A percentile compares a stretch with the other conserved stretches of the same genome.
Evolutionary conservation across 2,113 vertebrate species (phyloP).

Genomic region (Tragelaphus imberbis): DNA sequence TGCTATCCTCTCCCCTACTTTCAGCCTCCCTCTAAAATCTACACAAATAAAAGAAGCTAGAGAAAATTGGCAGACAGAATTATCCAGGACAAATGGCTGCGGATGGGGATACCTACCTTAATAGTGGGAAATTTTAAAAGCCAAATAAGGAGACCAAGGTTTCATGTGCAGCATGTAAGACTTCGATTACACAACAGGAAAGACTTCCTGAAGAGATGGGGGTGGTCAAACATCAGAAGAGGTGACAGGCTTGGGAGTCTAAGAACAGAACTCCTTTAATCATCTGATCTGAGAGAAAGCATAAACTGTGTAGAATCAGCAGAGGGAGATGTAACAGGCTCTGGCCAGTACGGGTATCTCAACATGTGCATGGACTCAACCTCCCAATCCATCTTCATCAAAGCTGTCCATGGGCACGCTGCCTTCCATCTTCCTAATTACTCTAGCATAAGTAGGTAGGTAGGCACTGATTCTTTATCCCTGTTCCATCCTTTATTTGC

Average conservation of each 20-base stretch:
- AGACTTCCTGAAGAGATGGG: neutral
- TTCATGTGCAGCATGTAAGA: neutral
- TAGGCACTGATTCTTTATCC: neutral
- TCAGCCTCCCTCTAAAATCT: neutral
- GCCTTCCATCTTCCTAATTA: neutral
- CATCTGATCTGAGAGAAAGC: neutral
- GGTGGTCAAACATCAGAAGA: neutral
- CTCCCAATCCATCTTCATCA: neutral
- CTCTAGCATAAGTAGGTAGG: neutral
- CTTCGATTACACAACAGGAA: neutral
- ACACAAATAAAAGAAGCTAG: neutral
- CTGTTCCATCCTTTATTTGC: neutral
- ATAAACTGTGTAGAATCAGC: neutral
- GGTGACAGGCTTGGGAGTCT: neutral
- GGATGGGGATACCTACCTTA: neutral
- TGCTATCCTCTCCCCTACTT: neutral
- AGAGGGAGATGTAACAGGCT: neutral
- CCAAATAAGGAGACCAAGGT: neutral
- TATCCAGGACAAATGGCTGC: neutral
- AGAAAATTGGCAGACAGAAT: neutral
- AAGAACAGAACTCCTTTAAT: neutral
- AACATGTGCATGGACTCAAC: neutral
- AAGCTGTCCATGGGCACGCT: neutral
- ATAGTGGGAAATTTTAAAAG: neutral
- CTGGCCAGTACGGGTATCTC: neutral